These are phyloP conservation scores for Eulemur macaco DNA, from an alignment of 2,113 vertebrate genomes.

Conservation along the genomic window DNA sequence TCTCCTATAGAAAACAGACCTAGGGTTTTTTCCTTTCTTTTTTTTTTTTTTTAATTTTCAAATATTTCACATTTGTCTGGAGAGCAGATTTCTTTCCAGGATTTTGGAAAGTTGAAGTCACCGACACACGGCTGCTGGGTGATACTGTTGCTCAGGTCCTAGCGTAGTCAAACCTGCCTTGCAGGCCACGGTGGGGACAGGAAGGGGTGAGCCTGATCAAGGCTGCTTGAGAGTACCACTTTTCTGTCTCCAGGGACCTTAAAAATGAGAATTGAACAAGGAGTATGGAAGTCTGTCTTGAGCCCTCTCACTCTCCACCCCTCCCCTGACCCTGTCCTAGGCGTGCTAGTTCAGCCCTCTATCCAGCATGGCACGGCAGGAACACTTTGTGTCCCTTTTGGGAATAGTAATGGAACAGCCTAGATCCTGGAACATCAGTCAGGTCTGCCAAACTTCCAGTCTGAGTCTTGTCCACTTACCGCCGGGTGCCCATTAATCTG, in stretches of 20 bases:
- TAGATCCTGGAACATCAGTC: background rate
- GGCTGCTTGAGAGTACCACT: background rate
- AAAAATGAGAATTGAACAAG: background rate
- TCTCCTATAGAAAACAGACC: conserved; percentile 32
- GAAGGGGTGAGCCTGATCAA: background rate
- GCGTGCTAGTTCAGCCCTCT: background rate
- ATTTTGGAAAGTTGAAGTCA: conserved; percentile 26
- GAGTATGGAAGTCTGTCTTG: background rate
- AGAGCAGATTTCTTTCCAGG: conserved; percentile 43
- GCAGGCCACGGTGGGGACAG: background rate
- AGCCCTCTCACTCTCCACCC: background rate
- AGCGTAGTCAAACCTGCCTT: background rate
- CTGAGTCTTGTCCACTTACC: background rate
- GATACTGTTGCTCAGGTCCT: background rate
- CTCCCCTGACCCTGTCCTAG: background rate
- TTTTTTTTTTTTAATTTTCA: background rate
- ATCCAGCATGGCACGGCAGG: background rate
- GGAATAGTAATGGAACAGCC: background rate
- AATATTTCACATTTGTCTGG: conserved; percentile 47
- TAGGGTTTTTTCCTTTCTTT: background rate
- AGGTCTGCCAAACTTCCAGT: background rate
- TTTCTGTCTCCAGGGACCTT: background rate
- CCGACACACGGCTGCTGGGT: background rate
- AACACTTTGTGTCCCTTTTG: background rate
- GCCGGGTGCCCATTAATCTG: background rate